These are phyloP conservation scores for Torymus aiolomorphi DNA, from an alignment of 2,888 invertebrate genomes.

Conservation along the genomic window DNA sequence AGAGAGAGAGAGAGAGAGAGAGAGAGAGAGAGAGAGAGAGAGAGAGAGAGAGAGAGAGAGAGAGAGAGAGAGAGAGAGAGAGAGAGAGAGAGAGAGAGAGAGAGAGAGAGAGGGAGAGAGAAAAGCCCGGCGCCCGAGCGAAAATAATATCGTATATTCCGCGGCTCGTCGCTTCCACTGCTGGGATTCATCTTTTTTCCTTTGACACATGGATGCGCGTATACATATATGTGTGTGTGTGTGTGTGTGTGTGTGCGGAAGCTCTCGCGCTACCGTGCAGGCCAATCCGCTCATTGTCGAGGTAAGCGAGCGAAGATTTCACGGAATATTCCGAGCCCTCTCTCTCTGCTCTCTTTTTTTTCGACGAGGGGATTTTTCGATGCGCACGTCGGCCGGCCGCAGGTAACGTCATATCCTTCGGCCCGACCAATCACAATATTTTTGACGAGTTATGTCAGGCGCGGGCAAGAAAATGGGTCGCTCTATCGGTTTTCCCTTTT, in stretches of 20 bases:
- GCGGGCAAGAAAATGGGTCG: constrained; percentile 50
- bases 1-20: not conserved
- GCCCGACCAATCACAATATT: constrained; percentile 75
- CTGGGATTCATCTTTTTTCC: constrained; percentile 29
- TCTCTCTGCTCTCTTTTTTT: constrained; percentile 31
- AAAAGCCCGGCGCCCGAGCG: constrained; percentile 20
- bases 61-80: not conserved
- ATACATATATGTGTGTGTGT: not conserved
- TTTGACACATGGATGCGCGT: constrained; percentile 37
- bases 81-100: not conserved
- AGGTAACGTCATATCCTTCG: constrained; percentile 73
- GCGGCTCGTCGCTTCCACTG: constrained; percentile 6
- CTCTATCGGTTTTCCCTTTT: constrained; percentile 55
- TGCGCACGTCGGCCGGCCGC: constrained; percentile 34
- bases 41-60: not conserved
- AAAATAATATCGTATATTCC: constrained; percentile 33
- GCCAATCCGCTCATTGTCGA: constrained; percentile 52
- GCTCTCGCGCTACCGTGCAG: constrained; percentile 24
- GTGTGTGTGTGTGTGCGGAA: constrained; percentile 24
- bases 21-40: not conserved
- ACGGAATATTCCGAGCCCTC: constrained; percentile 25
- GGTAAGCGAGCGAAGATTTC: constrained; percentile 49
- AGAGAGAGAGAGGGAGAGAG: not conserved
- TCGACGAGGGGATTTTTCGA: constrained; percentile 47
- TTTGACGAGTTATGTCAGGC: constrained; percentile 73